Evolutionary conservation across 2,888 invertebrate species (phyloP), one percentile per base, ranked within the genome.

Genomic region (Stictocephala bisonia): DNA sequence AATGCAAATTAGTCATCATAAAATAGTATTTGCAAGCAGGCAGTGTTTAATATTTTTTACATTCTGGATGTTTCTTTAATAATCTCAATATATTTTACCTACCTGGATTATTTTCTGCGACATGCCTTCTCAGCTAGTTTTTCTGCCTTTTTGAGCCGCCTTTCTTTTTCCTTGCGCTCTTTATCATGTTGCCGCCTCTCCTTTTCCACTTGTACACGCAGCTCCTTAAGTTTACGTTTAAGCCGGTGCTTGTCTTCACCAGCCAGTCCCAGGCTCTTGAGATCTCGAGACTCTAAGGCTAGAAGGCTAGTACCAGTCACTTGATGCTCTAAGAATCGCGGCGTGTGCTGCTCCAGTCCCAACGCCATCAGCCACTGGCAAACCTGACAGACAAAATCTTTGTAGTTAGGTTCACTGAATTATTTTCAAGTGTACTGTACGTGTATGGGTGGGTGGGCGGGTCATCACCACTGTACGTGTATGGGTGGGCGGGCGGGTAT

Each of bases 281-380:
- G 90, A 85, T 96, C 96, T 73, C 94, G 91, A 0, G 96, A 95
- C 82, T 97, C 96, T 70, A 99, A 87, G 77, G 93, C 90, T 53
- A 99, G 86, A 72, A 99, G 87, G 69, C 94, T 91, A 35, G 90
- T 88, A 20, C 99, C 99, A 84, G 94, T 94, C 68, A 99, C 93
- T 82, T 93, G 93, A 80, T 94, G 91, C 80, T 95, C 93, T 69
- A 93, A 90, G 84, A 97, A 96, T 80, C 94, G 93, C 60, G 93
- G 89, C 79, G 94, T 92, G 85, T 95, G 93, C 72, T 94, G 91
- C 83, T 96, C 96, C 82, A 97, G 86, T 41, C 95, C 88, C 71
- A 89, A 82, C 3, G 86, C 93, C 78, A 95, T 88, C 77, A 97
- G 86, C 97, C 97, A 97, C 84, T 96, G 95, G 85, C 94, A 95